A percentile compares a stretch with the other conserved stretches of the same genome.
Conservation (phyloP, 1,140 invertebrate genomes). For the Diabrotica undecimpunctata region DNA sequence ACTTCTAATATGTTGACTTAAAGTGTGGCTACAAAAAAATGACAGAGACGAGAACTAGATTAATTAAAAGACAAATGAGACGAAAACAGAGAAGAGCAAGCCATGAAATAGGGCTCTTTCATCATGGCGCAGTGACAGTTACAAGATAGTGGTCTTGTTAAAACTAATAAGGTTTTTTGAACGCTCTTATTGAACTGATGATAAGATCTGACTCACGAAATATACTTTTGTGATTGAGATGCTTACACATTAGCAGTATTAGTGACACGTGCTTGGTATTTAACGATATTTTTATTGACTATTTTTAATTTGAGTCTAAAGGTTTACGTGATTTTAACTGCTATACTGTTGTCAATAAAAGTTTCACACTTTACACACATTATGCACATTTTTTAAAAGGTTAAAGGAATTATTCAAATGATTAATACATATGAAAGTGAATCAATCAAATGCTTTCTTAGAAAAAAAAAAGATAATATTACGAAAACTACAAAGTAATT, state of each 20-base stretch:
- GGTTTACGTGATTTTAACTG: no score
- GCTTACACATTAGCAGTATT: neutral
- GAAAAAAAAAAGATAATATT: no score
- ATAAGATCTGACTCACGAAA: neutral
- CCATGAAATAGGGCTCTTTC: slow-evolving; percentile 34
- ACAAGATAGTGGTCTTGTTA: slow-evolving; percentile 36
- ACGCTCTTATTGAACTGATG: neutral
- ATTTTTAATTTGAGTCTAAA: no score
- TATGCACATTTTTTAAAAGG: no score
- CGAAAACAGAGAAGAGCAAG: slow-evolving; percentile 32
- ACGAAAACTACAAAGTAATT: no score
- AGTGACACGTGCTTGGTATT: no score
- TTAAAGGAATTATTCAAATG: no score
- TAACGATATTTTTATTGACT: no score
- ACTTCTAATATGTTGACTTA: slow-evolving; percentile 2
- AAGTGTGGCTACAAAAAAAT: slow-evolving; percentile 10
- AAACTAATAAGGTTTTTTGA: slow-evolving; percentile 31
- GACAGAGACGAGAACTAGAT: slow-evolving; percentile 20
- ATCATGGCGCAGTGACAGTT: slow-evolving; percentile 32
- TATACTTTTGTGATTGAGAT: neutral
- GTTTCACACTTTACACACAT: no score
- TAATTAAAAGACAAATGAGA: slow-evolving; percentile 37
- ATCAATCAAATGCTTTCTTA: no score
- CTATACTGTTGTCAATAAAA: no score
- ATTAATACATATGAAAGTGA: no score